Conservation (phyloP, 2,797 vertebrate genomes). For the Harpagifer antarcticus region DNA sequence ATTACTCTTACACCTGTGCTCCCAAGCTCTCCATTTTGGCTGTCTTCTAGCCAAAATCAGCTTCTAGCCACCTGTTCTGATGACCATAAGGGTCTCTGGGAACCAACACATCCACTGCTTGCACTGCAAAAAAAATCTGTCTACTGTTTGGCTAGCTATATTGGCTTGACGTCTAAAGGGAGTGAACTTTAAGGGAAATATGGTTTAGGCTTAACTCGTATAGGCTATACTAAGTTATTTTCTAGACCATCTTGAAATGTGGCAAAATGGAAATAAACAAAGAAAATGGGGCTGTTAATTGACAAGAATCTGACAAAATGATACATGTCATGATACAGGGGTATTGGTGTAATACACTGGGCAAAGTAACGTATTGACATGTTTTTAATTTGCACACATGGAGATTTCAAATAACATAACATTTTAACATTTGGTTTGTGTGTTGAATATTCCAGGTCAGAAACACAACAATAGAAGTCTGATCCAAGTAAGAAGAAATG, state of each 20-base stretch:
- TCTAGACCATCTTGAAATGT: neutral
- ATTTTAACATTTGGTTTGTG: neutral
- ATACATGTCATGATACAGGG: too few relatives aligned
- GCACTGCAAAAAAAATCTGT: slow-evolving; percentile 59
- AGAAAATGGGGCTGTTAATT: too few relatives aligned
- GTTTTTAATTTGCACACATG: neutral
- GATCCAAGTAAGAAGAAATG: neutral
- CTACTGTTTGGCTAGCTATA: neutral
- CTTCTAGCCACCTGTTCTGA: slow-evolving; percentile 77
- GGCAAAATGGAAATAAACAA: too few relatives aligned
- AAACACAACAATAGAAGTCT: neutral
- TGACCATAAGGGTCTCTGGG: slow-evolving; percentile 45
- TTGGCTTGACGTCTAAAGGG: neutral
- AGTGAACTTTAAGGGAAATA: neutral
- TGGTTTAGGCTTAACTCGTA: neutral
- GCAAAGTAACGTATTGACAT: too few relatives aligned
- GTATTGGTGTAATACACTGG: too few relatives aligned
- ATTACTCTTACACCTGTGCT: slow-evolving; percentile 66
- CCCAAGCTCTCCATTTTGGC: slow-evolving; percentile 51
- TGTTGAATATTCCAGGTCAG: neutral
- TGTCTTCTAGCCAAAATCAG: slow-evolving; percentile 74
- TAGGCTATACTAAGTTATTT: neutral
- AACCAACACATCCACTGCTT: slow-evolving; percentile 40
- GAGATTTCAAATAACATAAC: neutral
- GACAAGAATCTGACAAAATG: too few relatives aligned